Percentiles rank a stretch among this genome's conserved stretches.
These are phyloP conservation scores for Mimas tiliae DNA, from an alignment of 2,888 invertebrate species.

Conservation along the genomic window DNA sequence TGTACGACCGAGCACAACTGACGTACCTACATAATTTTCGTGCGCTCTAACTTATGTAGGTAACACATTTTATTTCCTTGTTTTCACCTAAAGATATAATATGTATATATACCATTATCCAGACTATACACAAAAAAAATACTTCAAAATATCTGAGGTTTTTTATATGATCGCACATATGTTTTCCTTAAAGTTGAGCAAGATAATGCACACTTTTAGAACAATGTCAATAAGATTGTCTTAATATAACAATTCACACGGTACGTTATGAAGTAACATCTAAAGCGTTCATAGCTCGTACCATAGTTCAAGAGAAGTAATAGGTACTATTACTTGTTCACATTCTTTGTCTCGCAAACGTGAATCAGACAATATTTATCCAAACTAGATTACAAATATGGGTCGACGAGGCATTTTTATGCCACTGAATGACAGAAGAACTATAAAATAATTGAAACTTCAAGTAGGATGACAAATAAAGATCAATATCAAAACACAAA, in stretches of 20 bases:
- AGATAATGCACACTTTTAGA: not conserved
- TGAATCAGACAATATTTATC: constrained; percentile 6
- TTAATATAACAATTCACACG: constrained; percentile 14
- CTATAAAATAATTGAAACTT: too few species aligned
- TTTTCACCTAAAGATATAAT: too few species aligned
- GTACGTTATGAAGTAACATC: not conserved
- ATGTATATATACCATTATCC: too few species aligned
- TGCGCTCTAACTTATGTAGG: not conserved
- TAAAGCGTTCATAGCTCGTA: not conserved
- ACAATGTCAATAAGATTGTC: constrained; percentile 5
- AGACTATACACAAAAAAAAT: too few species aligned
- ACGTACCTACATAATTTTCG: not conserved
- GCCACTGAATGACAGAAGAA: not conserved
- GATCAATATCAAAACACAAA: too few species aligned
- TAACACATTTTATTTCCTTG: too few species aligned
- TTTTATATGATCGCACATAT: not conserved
- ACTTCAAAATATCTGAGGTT: too few species aligned
- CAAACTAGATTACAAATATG: not conserved
- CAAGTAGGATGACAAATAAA: too few species aligned
- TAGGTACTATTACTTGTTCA: not conserved
- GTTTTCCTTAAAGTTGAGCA: constrained; percentile 11
- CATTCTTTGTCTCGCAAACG: constrained; percentile 9
- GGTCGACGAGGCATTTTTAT: not conserved
- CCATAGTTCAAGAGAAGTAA: constrained; percentile 5
- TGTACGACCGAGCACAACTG: not conserved